Evolutionary conservation across 2,888 invertebrate genomes (phyloP).

Genomic region (Aphrophora alni): DNA sequence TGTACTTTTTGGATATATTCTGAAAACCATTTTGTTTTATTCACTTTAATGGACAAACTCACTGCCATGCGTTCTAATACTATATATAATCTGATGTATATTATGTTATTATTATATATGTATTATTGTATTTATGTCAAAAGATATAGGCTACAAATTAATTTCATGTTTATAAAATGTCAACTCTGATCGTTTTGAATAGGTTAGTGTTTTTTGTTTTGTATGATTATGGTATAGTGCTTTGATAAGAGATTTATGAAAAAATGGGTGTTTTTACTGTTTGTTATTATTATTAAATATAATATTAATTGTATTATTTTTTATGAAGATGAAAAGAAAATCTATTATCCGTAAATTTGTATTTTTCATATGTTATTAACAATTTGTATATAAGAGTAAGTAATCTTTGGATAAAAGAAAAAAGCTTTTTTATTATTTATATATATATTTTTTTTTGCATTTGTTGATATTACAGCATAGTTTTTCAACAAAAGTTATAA

Average conservation of each 20-base stretch:
- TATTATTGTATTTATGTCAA: background rate
- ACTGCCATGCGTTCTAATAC: background rate
- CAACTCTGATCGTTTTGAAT: background rate
- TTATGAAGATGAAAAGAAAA: background rate
- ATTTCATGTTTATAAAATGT: background rate
- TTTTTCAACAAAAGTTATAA: background rate
- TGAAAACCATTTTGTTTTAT: background rate
- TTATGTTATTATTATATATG: background rate
- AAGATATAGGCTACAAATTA: background rate
- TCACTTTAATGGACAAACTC: background rate
- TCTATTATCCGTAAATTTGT: background rate
- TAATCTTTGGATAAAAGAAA: background rate
- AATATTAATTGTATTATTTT: background rate
- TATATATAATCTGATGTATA: no score
- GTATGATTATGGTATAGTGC: background rate
- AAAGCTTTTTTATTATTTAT: background rate
- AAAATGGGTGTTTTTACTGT: constrained; percentile 3
- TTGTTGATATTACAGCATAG: background rate
- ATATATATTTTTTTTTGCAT: background rate
- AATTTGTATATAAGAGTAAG: background rate
- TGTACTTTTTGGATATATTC: background rate
- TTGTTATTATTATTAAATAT: background rate
- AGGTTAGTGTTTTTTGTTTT: background rate
- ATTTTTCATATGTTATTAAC: background rate
- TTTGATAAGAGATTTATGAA: background rate